Evolutionary conservation across 2,797 vertebrate genomes (phyloP), one percentile per base, ranked within the genome.

Genomic region (Dromococcyx pavoninus): DNA sequence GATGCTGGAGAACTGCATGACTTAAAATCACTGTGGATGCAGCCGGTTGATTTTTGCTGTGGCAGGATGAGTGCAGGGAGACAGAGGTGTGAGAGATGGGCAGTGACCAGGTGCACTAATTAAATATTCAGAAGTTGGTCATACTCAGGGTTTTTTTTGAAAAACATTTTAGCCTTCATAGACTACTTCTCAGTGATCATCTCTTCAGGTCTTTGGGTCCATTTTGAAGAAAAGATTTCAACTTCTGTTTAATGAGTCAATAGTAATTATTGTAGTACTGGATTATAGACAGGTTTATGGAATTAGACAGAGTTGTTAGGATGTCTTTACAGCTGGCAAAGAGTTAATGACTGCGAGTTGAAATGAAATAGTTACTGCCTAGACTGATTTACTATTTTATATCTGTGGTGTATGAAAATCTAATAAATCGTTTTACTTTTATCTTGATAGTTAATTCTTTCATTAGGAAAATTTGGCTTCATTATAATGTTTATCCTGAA

Each of bases 231-330:
- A 98, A 98, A 98, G 98, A 94, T 98, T 98, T 98, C 98, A 97
- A 97, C 98, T 98, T 96, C 98, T 97, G 95, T 98, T 98, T 98
- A 98, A 98, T 96, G 96, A 99, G 98, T 98, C 98, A 98, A 95
- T 98, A 98, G 98, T 98, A 98, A 98, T 98, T 98, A 98, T 98
- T 99, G 98, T 97, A 86, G 86, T 88, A 81, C 76, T 95, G 95
- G 96, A 88, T 97, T 96, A 95, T 70, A 95, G 81, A 87, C 90
- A 70, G 74, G 92, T 69, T 97, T 96, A 86, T 91, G 93, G 96
- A 97, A 97, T 97, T 97, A 95, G 97, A 91, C 12, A 19, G 91
- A 95, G 95, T 85, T 93, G 89, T 95, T 97, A 94, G 93, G 71
- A 93, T 90, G 89, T 87, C 94, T 97, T 97, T 96, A 96, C 91